phyloP scores from a whole-genome alignment of 2,888 invertebrate species.

The Drosophila kambysellisi region DNA sequence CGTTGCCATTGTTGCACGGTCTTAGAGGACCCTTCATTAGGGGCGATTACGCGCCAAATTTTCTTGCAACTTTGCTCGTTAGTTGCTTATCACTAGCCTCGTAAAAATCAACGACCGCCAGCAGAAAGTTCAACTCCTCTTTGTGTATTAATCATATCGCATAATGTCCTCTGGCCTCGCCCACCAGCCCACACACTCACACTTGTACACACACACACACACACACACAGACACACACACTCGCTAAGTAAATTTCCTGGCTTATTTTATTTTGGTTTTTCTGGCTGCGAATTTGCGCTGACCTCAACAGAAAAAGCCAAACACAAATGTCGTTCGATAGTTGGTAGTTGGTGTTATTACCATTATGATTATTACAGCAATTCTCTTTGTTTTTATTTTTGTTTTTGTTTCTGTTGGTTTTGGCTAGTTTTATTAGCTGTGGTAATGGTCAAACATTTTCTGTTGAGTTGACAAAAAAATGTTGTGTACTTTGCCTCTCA shows the following conservation, averaged over 20 bases:
- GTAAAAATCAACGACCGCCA: conserved; percentile 46
- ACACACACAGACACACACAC: conserved; percentile 13
- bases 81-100: conserved; percentile 50
- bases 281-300: conserved; percentile 36
- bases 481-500: conserved; percentile 17
- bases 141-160: conserved; percentile 51
- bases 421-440: conserved; percentile 33
- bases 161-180: conserved; percentile 42
- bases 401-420: conserved; percentile 26
- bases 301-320: conserved; percentile 44
- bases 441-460: conserved; percentile 55
- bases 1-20: conserved; percentile 29
- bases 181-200: conserved; percentile 11
- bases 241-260: conserved; percentile 19
- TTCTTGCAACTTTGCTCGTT: conserved; percentile 50
- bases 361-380: conserved; percentile 35
- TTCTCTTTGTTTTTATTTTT: conserved; percentile 9
- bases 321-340: conserved; percentile 46
- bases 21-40: conserved; percentile 27
- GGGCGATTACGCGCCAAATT: conserved; percentile 24
- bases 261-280: conserved; percentile 3
- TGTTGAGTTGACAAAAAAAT: conserved; percentile 69
- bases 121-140: conserved; percentile 39
- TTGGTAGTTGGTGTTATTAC: conserved; percentile 23
- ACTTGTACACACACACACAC: conserved; percentile 5